Base-by-base conservation (phyloP, 1,140 invertebrate genomes). In the Plectrocnemia conspersa region DNA sequence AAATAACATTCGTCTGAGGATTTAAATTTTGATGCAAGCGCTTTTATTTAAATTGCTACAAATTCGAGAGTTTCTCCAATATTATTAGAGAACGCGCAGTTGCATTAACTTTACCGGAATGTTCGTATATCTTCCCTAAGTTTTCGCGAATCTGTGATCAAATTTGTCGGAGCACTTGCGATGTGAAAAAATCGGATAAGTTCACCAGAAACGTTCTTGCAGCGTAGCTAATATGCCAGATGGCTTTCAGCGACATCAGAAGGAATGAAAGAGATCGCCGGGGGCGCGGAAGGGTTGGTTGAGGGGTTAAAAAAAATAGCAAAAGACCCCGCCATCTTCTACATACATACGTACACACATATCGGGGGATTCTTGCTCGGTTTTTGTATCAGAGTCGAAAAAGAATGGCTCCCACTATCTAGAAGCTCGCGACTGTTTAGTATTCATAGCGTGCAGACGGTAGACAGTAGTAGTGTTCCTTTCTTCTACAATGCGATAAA, bases 401-500 rank as follows among this genome's bases (percentile, higher is more conserved):
- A 54, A 54, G 41, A 45, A 54, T 45, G 25, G 41, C n/a, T n/a
- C 21, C 11, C 11, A 35, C 33, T 54, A 54, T 54, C 52, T 24
- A 13, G 11, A 54, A 45, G 52, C 52, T 22, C 35, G 41, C 25
- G 29, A 13, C 41, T 52, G 57, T 50, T 59, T 59, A 55, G 58
- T 56, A 59, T 56, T 55, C 58, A 46, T 45, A 21, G 48, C n/a
- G 40, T 46, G 19, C n/a, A 6, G 6, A 11, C 21, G 46, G 40
- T 45, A 52, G 44, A 38, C 36, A 32, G 29, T 27, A 33, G 29
- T 22, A 21, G 16, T 25, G 32, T 21, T 36, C 42, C 57, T 42
- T 49, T 35, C n/a, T n/a, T 49, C 48, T 27, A 50, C 52, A 32
- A 32, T 50, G 36, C 22, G 53, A 59, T 59, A 52, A 55, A 59